Conservation (phyloP, 2,888 invertebrate genomes). For the Spilosoma lubricipeda region DNA sequence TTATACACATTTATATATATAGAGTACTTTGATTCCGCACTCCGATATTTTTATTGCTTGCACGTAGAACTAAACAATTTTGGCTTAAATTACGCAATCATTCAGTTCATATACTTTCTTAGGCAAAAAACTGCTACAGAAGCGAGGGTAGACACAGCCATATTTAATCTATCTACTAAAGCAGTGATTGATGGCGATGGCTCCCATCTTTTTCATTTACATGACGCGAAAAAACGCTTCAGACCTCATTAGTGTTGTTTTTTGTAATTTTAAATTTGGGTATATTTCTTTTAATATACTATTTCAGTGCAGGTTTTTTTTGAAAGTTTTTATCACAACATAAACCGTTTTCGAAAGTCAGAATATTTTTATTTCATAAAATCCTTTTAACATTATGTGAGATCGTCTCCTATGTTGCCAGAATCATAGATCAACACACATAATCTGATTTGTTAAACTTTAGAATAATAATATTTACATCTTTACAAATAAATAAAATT, state of each 20-base stretch:
- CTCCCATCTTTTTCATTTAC: constrained; percentile 43
- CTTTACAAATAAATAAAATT: no score
- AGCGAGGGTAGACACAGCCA: constrained; percentile 46
- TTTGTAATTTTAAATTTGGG: constrained; percentile 29
- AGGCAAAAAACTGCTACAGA: constrained; percentile 30
- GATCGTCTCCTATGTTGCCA: no score
- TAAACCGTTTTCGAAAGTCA: no score
- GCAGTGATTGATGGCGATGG: constrained; percentile 55
- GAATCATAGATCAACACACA: no score
- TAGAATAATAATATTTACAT: no score
- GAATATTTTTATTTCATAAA: no score
- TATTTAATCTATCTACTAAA: constrained; percentile 61
- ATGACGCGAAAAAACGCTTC: constrained; percentile 45
- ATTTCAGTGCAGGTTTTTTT: background rate
- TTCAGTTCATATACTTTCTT: background rate
- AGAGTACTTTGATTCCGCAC: background rate
- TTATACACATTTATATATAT: background rate
- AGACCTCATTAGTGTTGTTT: constrained; percentile 39
- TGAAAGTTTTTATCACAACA: background rate
- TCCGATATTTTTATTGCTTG: background rate
- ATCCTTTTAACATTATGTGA: no score
- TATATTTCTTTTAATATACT: background rate
- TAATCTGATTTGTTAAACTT: no score
- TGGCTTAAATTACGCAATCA: background rate
- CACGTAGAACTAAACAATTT: background rate